phyloP scores from a whole-genome alignment of 2,888 invertebrate species.

The Oasisia sp. region DNA sequence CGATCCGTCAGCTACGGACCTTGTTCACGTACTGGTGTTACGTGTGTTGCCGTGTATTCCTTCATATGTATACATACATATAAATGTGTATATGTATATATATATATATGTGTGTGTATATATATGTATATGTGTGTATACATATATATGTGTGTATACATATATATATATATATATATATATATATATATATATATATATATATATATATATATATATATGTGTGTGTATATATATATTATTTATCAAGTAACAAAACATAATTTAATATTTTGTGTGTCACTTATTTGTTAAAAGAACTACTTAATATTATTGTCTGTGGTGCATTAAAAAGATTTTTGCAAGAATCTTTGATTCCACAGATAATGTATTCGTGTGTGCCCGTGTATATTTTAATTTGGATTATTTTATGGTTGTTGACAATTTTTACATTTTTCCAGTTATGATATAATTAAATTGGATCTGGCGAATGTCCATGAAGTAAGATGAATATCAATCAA shows the following conservation, averaged over 20 bases:
- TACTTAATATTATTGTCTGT: too few relatives aligned
- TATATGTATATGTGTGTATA: neutral
- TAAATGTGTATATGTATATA: neutral
- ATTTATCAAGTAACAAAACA: neutral
- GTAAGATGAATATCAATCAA: neutral
- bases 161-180: too few relatives aligned
- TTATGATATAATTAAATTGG: neutral
- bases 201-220: neutral
- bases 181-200: neutral
- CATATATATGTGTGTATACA: neutral
- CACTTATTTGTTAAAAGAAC: too few relatives aligned
- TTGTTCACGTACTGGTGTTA: too few relatives aligned
- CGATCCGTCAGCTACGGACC: too few relatives aligned
- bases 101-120: neutral
- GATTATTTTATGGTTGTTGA: neutral
- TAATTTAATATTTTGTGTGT: neutral
- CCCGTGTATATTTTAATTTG: too few relatives aligned
- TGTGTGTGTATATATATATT: neutral
- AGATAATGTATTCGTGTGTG: too few relatives aligned
- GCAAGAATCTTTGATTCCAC: too few relatives aligned
- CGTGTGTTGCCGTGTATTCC: neutral
- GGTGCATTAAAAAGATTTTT: too few relatives aligned
- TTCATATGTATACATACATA: neutral
- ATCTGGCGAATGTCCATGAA: neutral
- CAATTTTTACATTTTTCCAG: neutral